Conservation (phyloP, 30 jellyfish, hydroid and myxozoan genomes). For the Rhopilema esculentum region DNA sequence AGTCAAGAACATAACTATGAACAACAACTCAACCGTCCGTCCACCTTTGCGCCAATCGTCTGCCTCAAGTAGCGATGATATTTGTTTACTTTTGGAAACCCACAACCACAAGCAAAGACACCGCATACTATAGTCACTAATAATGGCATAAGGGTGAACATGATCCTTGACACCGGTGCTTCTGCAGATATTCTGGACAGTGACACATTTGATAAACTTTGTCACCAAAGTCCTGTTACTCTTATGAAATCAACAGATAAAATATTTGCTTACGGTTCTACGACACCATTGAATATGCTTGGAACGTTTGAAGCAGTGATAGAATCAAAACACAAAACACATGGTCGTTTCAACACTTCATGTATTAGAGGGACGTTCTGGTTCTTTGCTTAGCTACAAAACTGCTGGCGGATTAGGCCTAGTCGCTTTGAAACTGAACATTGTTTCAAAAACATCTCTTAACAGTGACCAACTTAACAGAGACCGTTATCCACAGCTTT, state of each 20-base stretch:
- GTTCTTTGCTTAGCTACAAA: conserved; percentile 25
- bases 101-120: neutral
- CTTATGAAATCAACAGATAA: neutral
- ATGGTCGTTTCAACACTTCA: conserved; percentile 22
- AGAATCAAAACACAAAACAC: conserved; percentile 21
- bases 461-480: neutral
- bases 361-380: conserved; percentile 32
- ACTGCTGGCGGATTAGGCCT: conserved; percentile 51
- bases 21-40: no score
- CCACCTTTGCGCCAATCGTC: no score
- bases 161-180: conserved; percentile 48
- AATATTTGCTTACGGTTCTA: conserved; percentile 53
- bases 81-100: neutral
- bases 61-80: neutral
- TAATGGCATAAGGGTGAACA: conserved; percentile 8
- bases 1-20: no score
- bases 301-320: conserved; percentile 36
- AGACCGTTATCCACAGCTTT: conserved; percentile 1
- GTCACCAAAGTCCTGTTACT: neutral
- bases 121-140: neutral
- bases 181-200: conserved; percentile 49
- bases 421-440: conserved; percentile 11
- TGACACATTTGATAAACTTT: neutral
- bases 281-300: conserved; percentile 30
- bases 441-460: neutral